phyloP scores from a whole-genome alignment of 2,888 invertebrate genomes.

The Brachypterus glaber region DNA sequence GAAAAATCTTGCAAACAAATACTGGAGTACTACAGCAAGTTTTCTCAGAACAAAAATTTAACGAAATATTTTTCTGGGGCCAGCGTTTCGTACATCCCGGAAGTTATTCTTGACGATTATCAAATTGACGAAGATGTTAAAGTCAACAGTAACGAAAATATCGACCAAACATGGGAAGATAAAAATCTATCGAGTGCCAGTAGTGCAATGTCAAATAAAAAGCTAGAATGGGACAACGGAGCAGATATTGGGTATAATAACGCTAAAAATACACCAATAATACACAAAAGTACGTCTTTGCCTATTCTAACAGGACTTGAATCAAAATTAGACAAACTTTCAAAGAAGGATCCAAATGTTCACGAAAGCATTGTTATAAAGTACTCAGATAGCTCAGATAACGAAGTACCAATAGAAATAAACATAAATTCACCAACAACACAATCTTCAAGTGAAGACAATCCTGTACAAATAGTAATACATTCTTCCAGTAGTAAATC shows the following conservation, averaged over 20 bases:
- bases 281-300: slow-evolving; percentile 34
- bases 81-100: slow-evolving; percentile 26
- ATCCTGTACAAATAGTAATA: neutral
- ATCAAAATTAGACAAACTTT: neutral
- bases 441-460: neutral
- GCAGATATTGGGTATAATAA: slow-evolving; percentile 71
- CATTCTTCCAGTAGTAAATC: neutral
- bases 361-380: neutral
- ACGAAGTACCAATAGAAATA: slow-evolving; percentile 1
- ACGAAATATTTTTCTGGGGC: slow-evolving; percentile 55
- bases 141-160: slow-evolving; percentile 12
- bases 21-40: slow-evolving; percentile 61
- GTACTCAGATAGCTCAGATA: neutral
- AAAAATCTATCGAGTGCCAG: slow-evolving; percentile 57
- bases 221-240: slow-evolving; percentile 80
- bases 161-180: slow-evolving; percentile 14
- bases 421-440: slow-evolving; percentile 12
- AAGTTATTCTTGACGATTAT: slow-evolving; percentile 17
- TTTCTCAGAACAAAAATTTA: slow-evolving; percentile 55
- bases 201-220: slow-evolving; percentile 61
- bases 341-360: neutral
- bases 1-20: slow-evolving; percentile 29
- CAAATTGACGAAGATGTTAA: slow-evolving; percentile 14
- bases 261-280: slow-evolving; percentile 33
- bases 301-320: slow-evolving; percentile 19